Base-by-base conservation (phyloP, 2,888 invertebrate species). In the Bimastos eiseni region DNA sequence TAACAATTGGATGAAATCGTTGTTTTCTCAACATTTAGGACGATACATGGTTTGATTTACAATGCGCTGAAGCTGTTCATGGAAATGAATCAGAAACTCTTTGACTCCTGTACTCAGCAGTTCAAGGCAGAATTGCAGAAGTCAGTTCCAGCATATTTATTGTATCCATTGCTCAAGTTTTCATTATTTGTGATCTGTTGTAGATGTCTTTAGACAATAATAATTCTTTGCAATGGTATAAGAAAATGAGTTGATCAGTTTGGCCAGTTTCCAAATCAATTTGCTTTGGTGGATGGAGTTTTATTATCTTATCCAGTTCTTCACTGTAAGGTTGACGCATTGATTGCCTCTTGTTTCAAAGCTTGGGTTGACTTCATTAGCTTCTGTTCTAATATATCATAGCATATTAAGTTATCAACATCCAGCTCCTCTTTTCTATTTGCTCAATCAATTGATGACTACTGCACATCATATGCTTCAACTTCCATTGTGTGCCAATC, bases 31-130 rank as follows among this genome's bases (percentile, higher is more conserved):
- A 24, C 15, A 93, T 94, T 37, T 93, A 95, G 94, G 96, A 99
- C 99, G 93, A 99, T 99, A 94, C 98, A 99, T 93, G 99, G 99
- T 92, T 97, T 99, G 94, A 99, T 99, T 94, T 99, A 99, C 96
- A 99, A 99, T 96, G 99, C 99, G 95, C 97, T 99, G 94, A 99
- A 99, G 96, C 97, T 99, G 91, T 99, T 99, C 96, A 99, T 99
- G 99, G 99, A 99, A 96, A 99, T 99, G 99, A 99, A 99, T 96
- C 98, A 98, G 95, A 99, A 98, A 96, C 96, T 99, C 93, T 99
- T 99, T 95, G 99, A 99, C 95, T 99, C 99, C 91, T 95, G 96
- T 97, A 99, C 95, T 98, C 99, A 95, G 97, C 98, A 98, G 96
- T 99, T 99, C 96, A 99, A 99, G 96, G 97, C 98, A 94, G 99